phyloP scores from a whole-genome alignment of 2,888 invertebrate genomes.

The Cremastinae sp. region DNA sequence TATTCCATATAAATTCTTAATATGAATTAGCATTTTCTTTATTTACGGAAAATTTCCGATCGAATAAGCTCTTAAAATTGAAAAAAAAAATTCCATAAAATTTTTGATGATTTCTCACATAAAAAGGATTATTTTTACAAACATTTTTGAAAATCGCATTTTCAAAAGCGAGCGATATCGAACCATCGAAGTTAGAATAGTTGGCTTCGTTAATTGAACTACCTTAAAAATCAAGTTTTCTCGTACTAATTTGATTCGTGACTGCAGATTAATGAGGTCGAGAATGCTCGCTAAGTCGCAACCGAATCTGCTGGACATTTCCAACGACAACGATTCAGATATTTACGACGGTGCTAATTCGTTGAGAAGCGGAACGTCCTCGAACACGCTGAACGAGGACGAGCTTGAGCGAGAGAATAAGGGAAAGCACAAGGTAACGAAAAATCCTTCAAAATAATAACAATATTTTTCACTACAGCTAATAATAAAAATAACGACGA shows the following conservation, averaged over 20 bases:
- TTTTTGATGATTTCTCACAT: too few relatives aligned
- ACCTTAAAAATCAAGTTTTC: conserved; percentile 2
- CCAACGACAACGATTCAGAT: conserved; percentile 77
- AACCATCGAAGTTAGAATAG: too few relatives aligned
- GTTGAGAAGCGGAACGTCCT: conserved; percentile 74
- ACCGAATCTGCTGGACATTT: conserved; percentile 79
- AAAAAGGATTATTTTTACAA: too few relatives aligned
- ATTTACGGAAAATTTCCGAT: too few relatives aligned
- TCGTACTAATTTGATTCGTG: neutral
- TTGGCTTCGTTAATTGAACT: too few relatives aligned
- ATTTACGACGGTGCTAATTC: conserved; percentile 76
- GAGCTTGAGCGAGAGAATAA: conserved; percentile 73
- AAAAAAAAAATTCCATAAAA: too few relatives aligned
- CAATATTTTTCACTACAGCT: neutral
- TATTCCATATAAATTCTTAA: too few relatives aligned
- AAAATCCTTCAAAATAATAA: neutral
- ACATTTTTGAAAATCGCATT: too few relatives aligned
- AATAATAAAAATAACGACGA: neutral
- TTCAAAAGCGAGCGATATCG: too few relatives aligned
- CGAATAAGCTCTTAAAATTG: too few relatives aligned
- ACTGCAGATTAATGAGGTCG: conserved; percentile 78
- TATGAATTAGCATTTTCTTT: too few relatives aligned
- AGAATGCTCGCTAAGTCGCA: conserved; percentile 80
- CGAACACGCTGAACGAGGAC: conserved; percentile 76
- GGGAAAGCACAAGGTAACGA: conserved; percentile 73